phyloP scores from a whole-genome alignment of 1,140 invertebrate genomes.

The Philotrypesis tridentata region DNA sequence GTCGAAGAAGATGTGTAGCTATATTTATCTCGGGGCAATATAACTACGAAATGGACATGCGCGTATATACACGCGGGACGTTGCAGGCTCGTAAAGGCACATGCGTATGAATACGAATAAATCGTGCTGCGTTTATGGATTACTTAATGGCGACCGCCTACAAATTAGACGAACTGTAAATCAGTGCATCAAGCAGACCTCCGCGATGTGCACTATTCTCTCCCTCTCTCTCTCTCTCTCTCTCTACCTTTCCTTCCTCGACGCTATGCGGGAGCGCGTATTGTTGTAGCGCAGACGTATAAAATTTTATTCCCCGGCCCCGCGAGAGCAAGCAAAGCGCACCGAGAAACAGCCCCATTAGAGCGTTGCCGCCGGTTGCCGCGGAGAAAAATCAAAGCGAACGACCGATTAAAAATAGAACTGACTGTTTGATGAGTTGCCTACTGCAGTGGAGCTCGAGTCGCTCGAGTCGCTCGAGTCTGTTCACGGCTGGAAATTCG shows the following conservation, averaged over 20 bases:
- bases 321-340: too few relatives aligned
- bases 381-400: too few relatives aligned
- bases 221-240: background rate
- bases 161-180: constrained; percentile 74
- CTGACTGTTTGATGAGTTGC: background rate
- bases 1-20: constrained; percentile 52
- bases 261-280: constrained; percentile 32
- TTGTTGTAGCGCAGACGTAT: constrained; percentile 42
- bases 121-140: constrained; percentile 71
- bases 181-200: constrained; percentile 72
- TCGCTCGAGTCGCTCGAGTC: too few relatives aligned
- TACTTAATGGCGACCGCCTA: constrained; percentile 74
- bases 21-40: constrained; percentile 59
- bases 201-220: constrained; percentile 62
- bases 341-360: background rate
- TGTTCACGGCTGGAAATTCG: too few relatives aligned
- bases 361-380: too few relatives aligned
- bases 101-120: constrained; percentile 73
- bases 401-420: background rate
- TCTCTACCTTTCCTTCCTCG: background rate
- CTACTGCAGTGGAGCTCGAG: too few relatives aligned
- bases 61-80: constrained; percentile 48
- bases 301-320: constrained; percentile 36
- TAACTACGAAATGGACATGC: constrained; percentile 57
- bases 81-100: constrained; percentile 66